Evolutionary conservation across 1,140 invertebrate genomes (phyloP).

Genomic region (Physella acuta): DNA sequence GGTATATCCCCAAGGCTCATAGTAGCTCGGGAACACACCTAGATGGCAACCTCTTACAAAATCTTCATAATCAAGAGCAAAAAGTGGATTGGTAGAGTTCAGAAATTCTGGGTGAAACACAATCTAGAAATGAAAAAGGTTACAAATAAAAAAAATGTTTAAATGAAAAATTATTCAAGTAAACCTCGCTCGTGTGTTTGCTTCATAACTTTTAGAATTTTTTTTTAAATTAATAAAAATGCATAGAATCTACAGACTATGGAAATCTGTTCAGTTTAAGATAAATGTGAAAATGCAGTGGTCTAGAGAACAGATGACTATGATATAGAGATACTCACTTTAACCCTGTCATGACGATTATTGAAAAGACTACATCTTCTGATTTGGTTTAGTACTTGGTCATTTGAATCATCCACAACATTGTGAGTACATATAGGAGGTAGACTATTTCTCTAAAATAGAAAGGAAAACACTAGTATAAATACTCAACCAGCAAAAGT

Average conservation of each 20-base stretch:
- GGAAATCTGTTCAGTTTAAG: too few species aligned
- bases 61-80: slow-evolving; percentile 98
- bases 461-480: too few species aligned
- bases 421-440: slow-evolving; percentile 99
- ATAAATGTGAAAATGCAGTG: too few species aligned
- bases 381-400: slow-evolving; percentile 82
- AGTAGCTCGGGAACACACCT: slow-evolving; percentile 98
- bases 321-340: too few species aligned
- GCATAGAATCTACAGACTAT: too few species aligned
- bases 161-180: too few species aligned
- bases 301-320: too few species aligned
- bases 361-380: slow-evolving; percentile 95
- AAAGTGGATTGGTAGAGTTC: slow-evolving; percentile 95
- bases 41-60: slow-evolving; percentile 99
- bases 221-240: too few species aligned
- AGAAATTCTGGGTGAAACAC: slow-evolving; percentile 99
- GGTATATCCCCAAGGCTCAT: slow-evolving; percentile 99
- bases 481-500: too few species aligned
- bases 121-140: slow-evolving; percentile 67
- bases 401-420: slow-evolving; percentile 84
- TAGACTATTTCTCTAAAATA: slow-evolving; percentile 74
- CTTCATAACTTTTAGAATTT: too few species aligned
- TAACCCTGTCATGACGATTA: slow-evolving; percentile 89
- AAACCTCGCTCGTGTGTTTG: too few species aligned
- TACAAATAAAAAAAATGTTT: too few species aligned